A percentile compares a stretch with the other conserved stretches of the same genome.
Evolutionary conservation across 2,113 vertebrate species (phyloP).

Genomic region (Gopherus evgoodei): DNA sequence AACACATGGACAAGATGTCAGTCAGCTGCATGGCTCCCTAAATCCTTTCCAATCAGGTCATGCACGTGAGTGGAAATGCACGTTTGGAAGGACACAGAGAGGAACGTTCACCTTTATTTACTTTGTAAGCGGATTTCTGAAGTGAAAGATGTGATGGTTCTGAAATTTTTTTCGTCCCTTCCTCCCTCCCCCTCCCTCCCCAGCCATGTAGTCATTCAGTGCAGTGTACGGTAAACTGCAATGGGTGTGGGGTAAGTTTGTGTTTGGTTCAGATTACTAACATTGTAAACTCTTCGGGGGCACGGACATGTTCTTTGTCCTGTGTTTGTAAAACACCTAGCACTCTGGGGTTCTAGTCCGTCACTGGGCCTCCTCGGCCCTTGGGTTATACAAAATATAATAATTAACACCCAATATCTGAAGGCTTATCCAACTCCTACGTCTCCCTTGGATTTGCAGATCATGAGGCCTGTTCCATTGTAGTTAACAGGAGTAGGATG

Average conservation of each 20-base stretch:
- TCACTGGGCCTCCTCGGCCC: background rate
- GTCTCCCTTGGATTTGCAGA: constrained; percentile 1
- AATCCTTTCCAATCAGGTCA: background rate
- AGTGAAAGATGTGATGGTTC: background rate
- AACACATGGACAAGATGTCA: background rate
- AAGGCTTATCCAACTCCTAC: background rate
- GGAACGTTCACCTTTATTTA: background rate
- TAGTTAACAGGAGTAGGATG: constrained; percentile 1
- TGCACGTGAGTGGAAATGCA: background rate
- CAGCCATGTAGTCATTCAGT: background rate
- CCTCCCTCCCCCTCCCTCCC: background rate
- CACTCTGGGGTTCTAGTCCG: background rate
- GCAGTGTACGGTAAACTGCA: background rate
- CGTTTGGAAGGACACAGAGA: background rate
- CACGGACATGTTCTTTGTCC: background rate
- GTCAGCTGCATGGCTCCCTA: background rate
- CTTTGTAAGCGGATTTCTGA: background rate
- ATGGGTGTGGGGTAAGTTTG: background rate
- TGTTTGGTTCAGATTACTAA: background rate
- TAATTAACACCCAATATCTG: background rate
- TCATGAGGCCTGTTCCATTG: background rate
- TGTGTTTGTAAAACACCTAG: background rate
- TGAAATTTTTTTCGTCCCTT: background rate
- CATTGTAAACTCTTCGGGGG: background rate
- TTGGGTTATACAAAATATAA: background rate